A percentile compares a stretch with the other conserved stretches of the same genome.
Evolutionary conservation across 2,888 invertebrate genomes (phyloP).

Genomic region (Boloria euphrosyne): DNA sequence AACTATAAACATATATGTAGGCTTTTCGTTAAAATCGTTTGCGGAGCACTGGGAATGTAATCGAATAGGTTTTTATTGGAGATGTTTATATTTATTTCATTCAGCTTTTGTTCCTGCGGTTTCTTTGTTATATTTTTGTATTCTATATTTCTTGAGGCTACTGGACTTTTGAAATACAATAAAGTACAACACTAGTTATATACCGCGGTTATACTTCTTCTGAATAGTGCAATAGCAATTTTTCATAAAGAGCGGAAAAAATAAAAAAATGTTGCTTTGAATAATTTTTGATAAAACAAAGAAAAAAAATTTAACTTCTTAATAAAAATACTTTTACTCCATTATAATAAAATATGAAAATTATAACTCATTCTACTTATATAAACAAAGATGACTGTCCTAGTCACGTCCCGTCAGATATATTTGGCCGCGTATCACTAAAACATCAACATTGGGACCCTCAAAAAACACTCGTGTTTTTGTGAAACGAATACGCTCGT

Average conservation of each 20-base stretch:
- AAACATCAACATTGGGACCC: constrained; percentile 28
- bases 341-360: not conserved
- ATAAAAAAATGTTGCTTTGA: not conserved
- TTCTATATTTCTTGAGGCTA: not conserved
- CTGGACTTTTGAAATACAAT: not conserved
- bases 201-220: too few species aligned
- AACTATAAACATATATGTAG: constrained; percentile 18
- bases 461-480: constrained; percentile 46
- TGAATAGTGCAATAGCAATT: not conserved
- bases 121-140: constrained; percentile 12
- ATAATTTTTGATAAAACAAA: not conserved
- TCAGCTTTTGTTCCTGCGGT: constrained; percentile 16
- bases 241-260: not conserved
- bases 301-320: not conserved
- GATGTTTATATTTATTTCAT: constrained; percentile 22
- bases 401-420: constrained; percentile 8
- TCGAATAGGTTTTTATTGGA: constrained; percentile 26
- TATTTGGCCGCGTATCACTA: constrained; percentile 30
- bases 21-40: constrained; percentile 27
- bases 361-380: not conserved
- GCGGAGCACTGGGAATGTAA: constrained; percentile 15
- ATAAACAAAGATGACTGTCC: constrained; percentile 8
- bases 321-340: not conserved
- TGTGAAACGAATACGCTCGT: constrained; percentile 58
- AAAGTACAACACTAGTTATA: not conserved